Evolutionary conservation across 2,888 invertebrate genomes (phyloP).

Genomic region (Ectobius pallidus): DNA sequence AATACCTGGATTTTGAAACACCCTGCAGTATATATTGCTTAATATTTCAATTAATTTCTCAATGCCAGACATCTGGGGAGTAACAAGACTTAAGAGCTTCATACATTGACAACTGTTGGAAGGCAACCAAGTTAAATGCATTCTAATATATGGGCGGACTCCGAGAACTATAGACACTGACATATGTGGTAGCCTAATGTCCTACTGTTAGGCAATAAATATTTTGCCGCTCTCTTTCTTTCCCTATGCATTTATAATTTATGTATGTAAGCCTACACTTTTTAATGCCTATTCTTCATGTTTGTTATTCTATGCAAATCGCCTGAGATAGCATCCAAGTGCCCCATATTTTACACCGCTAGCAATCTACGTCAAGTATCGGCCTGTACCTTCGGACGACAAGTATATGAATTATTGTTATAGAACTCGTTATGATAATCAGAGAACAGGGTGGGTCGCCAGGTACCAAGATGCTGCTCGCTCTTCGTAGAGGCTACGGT

Average conservation of each 20-base stretch:
- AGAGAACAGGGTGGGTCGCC: constrained; percentile 29
- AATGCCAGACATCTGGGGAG: too few species aligned
- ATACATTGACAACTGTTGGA: too few species aligned
- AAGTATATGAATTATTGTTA: constrained; percentile 54
- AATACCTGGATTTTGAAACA: too few species aligned
- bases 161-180: too few species aligned
- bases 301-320: constrained; percentile 30
- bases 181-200: constrained; percentile 14
- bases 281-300: constrained; percentile 23
- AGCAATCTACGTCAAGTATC: constrained; percentile 13
- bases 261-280: constrained; percentile 22
- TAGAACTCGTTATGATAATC: constrained; percentile 58
- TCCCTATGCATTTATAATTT: constrained; percentile 20
- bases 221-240: not conserved
- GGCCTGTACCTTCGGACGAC: not conserved
- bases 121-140: too few species aligned
- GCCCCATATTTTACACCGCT: constrained; percentile 4
- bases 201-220: constrained; percentile 16
- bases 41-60: too few species aligned
- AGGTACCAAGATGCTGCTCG: not conserved
- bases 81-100: too few species aligned
- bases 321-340: constrained; percentile 11
- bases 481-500: too few species aligned
- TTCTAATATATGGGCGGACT: too few species aligned
- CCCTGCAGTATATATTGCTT: too few species aligned